These are phyloP conservation scores for Pseudococcus jackbeardsleyi DNA, from an alignment of 2,888 invertebrate species.

Conservation along the genomic window DNA sequence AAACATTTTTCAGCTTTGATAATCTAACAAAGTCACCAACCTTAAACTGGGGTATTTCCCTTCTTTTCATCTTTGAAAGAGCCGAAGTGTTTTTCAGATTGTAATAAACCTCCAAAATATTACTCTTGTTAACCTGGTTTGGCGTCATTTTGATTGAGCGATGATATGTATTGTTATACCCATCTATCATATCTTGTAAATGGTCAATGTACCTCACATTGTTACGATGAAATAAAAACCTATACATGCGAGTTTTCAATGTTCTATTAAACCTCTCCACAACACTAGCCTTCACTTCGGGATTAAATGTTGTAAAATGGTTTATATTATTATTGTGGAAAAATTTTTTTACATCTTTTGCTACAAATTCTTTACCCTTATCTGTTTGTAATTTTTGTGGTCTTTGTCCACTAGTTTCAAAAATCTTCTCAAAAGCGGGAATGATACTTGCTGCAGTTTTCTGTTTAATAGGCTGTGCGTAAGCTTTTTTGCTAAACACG, in stretches of 20 bases:
- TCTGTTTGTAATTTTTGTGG: background rate
- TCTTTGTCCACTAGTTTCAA: background rate
- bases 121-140: constrained; percentile 63
- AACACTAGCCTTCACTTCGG: background rate
- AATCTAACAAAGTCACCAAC: constrained; percentile 61
- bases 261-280: background rate
- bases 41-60: background rate
- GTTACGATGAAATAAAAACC: constrained; percentile 67
- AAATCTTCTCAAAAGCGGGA: background rate
- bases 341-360: background rate
- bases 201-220: constrained; percentile 68
- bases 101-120: background rate
- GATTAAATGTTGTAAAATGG: background rate
- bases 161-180: constrained; percentile 68
- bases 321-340: background rate
- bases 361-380: background rate
- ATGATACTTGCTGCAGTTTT: background rate
- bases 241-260: background rate
- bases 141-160: constrained; percentile 67
- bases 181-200: constrained; percentile 67
- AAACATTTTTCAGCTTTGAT: constrained; percentile 66
- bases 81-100: background rate
- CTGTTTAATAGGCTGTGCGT: background rate
- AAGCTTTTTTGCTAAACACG: background rate
- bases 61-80: background rate